Evolutionary conservation across 2,888 invertebrate species (phyloP), one percentile per base, ranked within the genome.

Genomic region (Gari tellinella): DNA sequence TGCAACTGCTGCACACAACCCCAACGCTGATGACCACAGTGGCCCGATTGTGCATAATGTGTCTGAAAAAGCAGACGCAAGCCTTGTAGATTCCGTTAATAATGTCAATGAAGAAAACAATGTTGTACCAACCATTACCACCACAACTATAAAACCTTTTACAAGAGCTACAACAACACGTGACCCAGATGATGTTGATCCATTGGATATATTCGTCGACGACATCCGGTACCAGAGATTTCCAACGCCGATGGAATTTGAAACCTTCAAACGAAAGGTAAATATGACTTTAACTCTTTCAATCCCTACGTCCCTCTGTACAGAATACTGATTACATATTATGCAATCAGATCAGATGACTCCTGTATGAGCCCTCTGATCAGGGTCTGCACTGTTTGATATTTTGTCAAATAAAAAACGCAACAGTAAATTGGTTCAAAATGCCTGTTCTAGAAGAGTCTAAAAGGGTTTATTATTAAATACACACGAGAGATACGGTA

Each of bases 191-290:
- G 78, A 78, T 48, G 67, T 74, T 8, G 61, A 56, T 40, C 73
- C 74, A 14, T 43, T 78, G 7, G 51, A 56, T 49, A 78, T 78
- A 26, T 78, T 78, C 43, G 64, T 67, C 31, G 55, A 56, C 21
- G 70, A 74, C 21, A 74, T 78, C 5, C 61, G 25, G 37, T 74
- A 67, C 45, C 78, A 78, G 51, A 38, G 78, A 31, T 78, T 78
- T 56, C 78, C 78, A 1, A 46, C 51, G 25, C 57, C 78, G 3
- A 78, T 78, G 78, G 64, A 60, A 37, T 48, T 72, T 8, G 45
- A 48, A 25, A 43, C 52, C 3, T 64, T 78, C 26, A 67, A 64
- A 46, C 41, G 61, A 23, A 70, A 73, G 64, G 78, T 78, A 53
- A 45, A 1, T 21, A 31, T 31, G 4, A 31, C 31, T 31, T 31